Evolutionary conservation across 2,113 vertebrate genomes (phyloP).

Genomic region (Channa argus): DNA sequence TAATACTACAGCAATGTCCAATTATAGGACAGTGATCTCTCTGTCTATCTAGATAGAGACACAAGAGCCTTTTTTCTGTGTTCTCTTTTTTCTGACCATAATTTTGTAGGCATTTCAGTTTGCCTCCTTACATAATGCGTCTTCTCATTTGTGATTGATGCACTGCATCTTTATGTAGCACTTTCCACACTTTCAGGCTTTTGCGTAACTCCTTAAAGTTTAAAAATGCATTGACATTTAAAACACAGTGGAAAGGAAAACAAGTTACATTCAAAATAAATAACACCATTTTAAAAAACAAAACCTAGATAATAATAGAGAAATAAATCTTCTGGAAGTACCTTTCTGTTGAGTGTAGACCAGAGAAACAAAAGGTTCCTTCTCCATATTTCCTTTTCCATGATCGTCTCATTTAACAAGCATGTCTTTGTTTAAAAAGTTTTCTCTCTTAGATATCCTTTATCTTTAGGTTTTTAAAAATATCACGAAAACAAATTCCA

Average conservation of each 20-base stretch:
- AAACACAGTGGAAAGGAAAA: background rate
- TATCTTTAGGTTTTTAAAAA: too few species aligned
- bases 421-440: too few species aligned
- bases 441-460: too few species aligned
- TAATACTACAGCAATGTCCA: too few species aligned
- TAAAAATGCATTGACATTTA: constrained; percentile 3
- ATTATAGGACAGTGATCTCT: too few species aligned
- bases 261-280: background rate
- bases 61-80: background rate
- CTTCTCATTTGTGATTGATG: constrained; percentile 5
- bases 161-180: background rate
- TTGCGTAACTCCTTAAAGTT: background rate
- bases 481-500: too few species aligned
- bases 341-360: background rate
- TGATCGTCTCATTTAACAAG: too few species aligned
- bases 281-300: background rate
- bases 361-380: background rate
- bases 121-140: background rate
- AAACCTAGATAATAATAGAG: background rate
- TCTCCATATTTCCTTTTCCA: background rate
- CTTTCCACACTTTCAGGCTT: background rate
- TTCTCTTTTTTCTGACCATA: constrained; percentile 36
- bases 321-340: background rate
- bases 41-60: too few species aligned
- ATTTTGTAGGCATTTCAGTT: background rate